Percentiles rank a stretch among this genome's conserved stretches.
Conservation (phyloP, 2,797 vertebrate genomes). For the Bryconaethiops microstoma region DNA sequence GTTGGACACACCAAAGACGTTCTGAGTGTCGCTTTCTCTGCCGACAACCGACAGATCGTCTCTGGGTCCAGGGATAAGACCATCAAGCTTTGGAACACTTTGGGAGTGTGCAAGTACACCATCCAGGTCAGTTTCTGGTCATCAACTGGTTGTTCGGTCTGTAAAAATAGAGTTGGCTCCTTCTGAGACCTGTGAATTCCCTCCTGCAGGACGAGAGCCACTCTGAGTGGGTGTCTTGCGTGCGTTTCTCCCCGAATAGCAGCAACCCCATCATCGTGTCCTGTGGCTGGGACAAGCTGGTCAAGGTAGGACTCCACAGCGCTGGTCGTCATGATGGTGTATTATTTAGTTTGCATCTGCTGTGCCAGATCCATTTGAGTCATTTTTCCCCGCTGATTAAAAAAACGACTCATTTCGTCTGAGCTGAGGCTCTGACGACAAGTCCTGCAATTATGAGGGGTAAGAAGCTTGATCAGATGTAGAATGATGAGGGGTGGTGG, state of each 20-base stretch:
- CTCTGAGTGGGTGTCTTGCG: slow-evolving; percentile 92
- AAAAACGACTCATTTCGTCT: no score
- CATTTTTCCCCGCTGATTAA: no score
- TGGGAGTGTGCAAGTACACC: slow-evolving; percentile 98
- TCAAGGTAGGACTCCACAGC: slow-evolving; percentile 79
- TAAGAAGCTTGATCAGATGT: no score
- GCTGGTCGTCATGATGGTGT: no score
- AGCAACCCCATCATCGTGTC: slow-evolving; percentile 98
- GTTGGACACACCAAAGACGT: slow-evolving; percentile 96
- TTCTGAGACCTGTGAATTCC: no score
- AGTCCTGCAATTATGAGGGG: no score
- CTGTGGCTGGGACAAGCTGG: slow-evolving; percentile 95
- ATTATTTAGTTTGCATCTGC: no score
- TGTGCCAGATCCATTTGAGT: no score
- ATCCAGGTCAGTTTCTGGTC: slow-evolving; percentile 83
- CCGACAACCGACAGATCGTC: slow-evolving; percentile 97
- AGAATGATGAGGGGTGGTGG: no score
- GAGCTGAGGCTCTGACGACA: no score
- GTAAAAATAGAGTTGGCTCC: no score
- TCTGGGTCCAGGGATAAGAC: slow-evolving; percentile 95
- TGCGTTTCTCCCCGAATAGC: slow-evolving; percentile 96
- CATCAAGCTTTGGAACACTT: slow-evolving; percentile 97
- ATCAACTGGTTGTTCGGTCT: no score
- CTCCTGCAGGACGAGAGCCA: slow-evolving; percentile 88
- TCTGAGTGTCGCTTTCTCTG: slow-evolving; percentile 95